Evolutionary conservation across 2,797 vertebrate species (phyloP), one percentile per base, ranked within the genome.

Genomic region (Tauraco hartlaubi): DNA sequence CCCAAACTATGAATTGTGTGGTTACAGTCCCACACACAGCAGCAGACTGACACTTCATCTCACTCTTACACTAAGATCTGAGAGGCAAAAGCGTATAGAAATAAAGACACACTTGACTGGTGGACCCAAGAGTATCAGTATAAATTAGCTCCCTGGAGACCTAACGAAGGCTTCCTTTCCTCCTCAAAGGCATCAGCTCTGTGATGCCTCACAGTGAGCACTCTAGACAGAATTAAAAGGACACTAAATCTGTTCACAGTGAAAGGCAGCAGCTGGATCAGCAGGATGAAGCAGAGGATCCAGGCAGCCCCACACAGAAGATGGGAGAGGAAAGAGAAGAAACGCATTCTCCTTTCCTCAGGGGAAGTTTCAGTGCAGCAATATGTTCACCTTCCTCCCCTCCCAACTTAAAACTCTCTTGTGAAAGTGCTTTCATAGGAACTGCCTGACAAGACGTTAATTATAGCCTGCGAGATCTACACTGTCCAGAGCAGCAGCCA

Each of bases 141-240:
- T 59, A 95, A 93, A 97, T 90, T 17, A 84, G 80, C 59, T 96
- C 93, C 92, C 88, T 5, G 8, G 77, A 69, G 94, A 85, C 48
- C 39, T 21, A 62, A 48, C 2, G 18, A 71, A 62, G 59, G 66
- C 31, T 75, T 92, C 79, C 51, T 51, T 13, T 75, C 67, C 69
- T 68, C 43, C 92, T 90, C 86, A 62, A 76, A 94, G 92, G 62
- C 66, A 29, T 14, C 41, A 16, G 86, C 85, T 76, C 81, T 17
- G 37, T 8, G 4, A 37, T 41, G 74, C 77, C 69, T 79, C 92
- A 12, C 3, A 0, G 59, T 7, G 22, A 94, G 84, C 28, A 5
- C 72, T 87, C 26, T 4, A 69, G 48, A 6, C 7, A 12, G 43
- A 59, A 92, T 67, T 67, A 16, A 88, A 91, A 94, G 68, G 88